Evolutionary conservation across 1,140 invertebrate genomes (phyloP).

Genomic region (Chrysoperla carnea): DNA sequence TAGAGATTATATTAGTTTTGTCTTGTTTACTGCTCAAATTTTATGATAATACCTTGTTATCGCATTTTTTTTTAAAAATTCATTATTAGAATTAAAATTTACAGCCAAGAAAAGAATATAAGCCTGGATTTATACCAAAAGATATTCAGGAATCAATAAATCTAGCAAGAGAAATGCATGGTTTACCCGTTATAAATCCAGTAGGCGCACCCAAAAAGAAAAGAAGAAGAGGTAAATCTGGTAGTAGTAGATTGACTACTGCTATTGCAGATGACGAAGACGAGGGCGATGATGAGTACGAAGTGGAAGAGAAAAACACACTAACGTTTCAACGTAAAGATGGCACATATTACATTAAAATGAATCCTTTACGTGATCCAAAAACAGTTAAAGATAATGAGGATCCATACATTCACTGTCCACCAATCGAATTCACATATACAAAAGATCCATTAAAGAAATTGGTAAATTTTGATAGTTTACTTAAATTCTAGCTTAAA

Average conservation of each 20-base stretch:
- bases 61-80: too few relatives aligned
- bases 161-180: constrained; percentile 11
- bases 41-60: too few relatives aligned
- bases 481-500: too few relatives aligned
- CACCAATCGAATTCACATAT: constrained; percentile 34
- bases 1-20: too few relatives aligned
- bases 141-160: constrained; percentile 26
- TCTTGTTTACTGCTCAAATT: too few relatives aligned
- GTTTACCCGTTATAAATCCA: constrained; percentile 17
- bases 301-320: constrained; percentile 27
- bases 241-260: too few relatives aligned
- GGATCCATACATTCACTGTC: constrained; percentile 34
- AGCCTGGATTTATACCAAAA: constrained; percentile 28
- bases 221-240: background rate
- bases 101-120: constrained; percentile 30
- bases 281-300: constrained; percentile 3
- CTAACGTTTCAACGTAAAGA: constrained; percentile 34
- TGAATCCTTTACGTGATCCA: constrained; percentile 33
- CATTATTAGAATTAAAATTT: constrained; percentile 4
- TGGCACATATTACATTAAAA: constrained; percentile 31
- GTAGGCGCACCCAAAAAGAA: constrained; percentile 12
- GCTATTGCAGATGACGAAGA: too few relatives aligned
- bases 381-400: constrained; percentile 26
- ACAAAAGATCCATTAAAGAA: constrained; percentile 23
- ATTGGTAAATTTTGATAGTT: too few relatives aligned